These are phyloP conservation scores for Cryptoblepharus egeriae DNA, from an alignment of 2,797 vertebrate genomes.

Conservation along the genomic window DNA sequence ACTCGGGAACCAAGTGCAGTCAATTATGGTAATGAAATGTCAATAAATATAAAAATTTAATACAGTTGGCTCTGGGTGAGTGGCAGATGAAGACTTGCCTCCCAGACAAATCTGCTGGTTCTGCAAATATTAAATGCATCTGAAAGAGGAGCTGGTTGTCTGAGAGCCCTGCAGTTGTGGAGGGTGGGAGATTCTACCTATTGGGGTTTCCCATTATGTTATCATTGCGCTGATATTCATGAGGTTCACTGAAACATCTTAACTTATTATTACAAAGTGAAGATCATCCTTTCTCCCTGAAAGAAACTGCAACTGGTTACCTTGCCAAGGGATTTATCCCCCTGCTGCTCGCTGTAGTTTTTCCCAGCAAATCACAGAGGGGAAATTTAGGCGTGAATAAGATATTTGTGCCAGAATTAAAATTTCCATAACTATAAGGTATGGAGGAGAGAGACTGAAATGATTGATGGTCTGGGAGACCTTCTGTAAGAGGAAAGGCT, in stretches of 20 bases:
- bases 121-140: slow-evolving; percentile 92
- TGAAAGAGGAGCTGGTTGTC: slow-evolving; percentile 81
- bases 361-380: slow-evolving; percentile 28
- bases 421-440: slow-evolving; percentile 39
- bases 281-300: slow-evolving; percentile 18
- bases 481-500: too few species aligned
- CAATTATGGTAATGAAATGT: slow-evolving; percentile 99
- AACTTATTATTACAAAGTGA: slow-evolving; percentile 64
- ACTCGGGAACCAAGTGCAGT: slow-evolving; percentile 89
- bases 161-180: slow-evolving; percentile 69
- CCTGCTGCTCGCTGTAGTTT: neutral
- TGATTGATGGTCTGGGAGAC: too few species aligned
- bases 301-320: slow-evolving; percentile 24
- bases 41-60: slow-evolving; percentile 99
- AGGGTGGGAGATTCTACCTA: slow-evolving; percentile 67
- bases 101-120: slow-evolving; percentile 94
- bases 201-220: slow-evolving; percentile 66
- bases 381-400: slow-evolving; percentile 53
- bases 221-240: slow-evolving; percentile 51
- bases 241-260: slow-evolving; percentile 65
- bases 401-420: slow-evolving; percentile 31
- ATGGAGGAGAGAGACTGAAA: too few species aligned
- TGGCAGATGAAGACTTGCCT: slow-evolving; percentile 96
- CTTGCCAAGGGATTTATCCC: slow-evolving; percentile 6
- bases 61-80: slow-evolving; percentile 92